These are phyloP conservation scores for Leucophenga maculata DNA, from an alignment of 2,888 invertebrate genomes.

Conservation along the genomic window DNA sequence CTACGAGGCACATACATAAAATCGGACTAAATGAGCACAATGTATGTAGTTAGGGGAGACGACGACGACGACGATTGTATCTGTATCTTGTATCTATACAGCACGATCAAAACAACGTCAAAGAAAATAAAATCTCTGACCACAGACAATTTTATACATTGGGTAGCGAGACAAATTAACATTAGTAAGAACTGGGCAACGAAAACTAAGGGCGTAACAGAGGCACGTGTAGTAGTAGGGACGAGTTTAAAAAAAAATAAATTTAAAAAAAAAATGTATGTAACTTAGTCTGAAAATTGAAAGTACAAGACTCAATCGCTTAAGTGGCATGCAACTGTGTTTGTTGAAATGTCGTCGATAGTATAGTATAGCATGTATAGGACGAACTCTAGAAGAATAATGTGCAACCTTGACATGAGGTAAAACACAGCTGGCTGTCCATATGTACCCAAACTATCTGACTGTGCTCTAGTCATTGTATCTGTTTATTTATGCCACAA, in stretches of 20 bases:
- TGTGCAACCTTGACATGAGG: constrained; percentile 45
- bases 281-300: constrained; percentile 10
- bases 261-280: too few species aligned
- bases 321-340: constrained; percentile 15
- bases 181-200: neutral
- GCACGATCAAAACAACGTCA: constrained; percentile 5
- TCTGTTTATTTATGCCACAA: constrained; percentile 57
- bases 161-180: constrained; percentile 14
- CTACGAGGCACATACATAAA: neutral
- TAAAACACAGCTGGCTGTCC: constrained; percentile 52
- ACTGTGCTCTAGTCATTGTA: constrained; percentile 2
- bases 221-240: constrained; percentile 8
- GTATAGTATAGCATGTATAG: constrained; percentile 8
- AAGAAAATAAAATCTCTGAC: constrained; percentile 19
- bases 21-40: constrained; percentile 14
- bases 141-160: constrained; percentile 17
- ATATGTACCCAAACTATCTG: constrained; percentile 36
- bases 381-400: constrained; percentile 20
- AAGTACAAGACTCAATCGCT: neutral
- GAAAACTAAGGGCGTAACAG: neutral
- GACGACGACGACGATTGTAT: neutral
- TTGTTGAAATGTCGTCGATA: constrained; percentile 19
- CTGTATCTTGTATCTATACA: constrained; percentile 10
- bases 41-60: neutral
- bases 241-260: too few species aligned